Base-by-base conservation (phyloP, 2,113 vertebrate genomes). In the Gavialis gangeticus region DNA sequence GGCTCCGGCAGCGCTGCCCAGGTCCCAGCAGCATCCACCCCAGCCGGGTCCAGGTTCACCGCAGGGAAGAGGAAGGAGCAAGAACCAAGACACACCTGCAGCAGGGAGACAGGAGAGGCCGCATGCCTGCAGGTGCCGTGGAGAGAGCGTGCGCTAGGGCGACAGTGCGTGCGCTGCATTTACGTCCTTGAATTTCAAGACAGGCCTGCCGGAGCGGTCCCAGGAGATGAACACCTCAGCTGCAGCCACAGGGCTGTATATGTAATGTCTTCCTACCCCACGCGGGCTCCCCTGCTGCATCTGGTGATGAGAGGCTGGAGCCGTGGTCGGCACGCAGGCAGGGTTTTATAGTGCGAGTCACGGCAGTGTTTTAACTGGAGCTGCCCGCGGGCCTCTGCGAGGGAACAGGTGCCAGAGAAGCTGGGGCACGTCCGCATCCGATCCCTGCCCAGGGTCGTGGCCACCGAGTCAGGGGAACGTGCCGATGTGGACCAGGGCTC, bases 251-350 rank as follows among this genome's bases (percentile, higher is more conserved):
- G 1, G 19, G 4, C 69, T 73, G 34, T 37, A 46, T 37, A 46
- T 12, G 12, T 46, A 22, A 22, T 73, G 22, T 73, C 30, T 73
- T 34, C 66, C 66, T 34, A 34, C 30, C 34, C 58, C 6, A 59
- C 16, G 21, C 16, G 6, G n/a, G 5, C 64, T 46, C 28, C 64
- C 17, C 64, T 28, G 16, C n/a, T 24, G 21, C 69, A 46, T 24
- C 34, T 7, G 30, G 22, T 46, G 30, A 22, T 6, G 21, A 46
- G 69, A 12, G 46, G 24, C 15, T 37, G 14, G 37, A 27, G 11
- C 16, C 6, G 25, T 62, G 17, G 14, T 2, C 2, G 4, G 75
- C 27, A 24, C 9, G 21, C 2, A 0, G 17, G 9, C 18, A 5
- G 22, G 24, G 30, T 58, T 73, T 37, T 46, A 5, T 1, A 4